Conservation (phyloP, 1,140 invertebrate species). For the Drosophila jambulina region DNA sequence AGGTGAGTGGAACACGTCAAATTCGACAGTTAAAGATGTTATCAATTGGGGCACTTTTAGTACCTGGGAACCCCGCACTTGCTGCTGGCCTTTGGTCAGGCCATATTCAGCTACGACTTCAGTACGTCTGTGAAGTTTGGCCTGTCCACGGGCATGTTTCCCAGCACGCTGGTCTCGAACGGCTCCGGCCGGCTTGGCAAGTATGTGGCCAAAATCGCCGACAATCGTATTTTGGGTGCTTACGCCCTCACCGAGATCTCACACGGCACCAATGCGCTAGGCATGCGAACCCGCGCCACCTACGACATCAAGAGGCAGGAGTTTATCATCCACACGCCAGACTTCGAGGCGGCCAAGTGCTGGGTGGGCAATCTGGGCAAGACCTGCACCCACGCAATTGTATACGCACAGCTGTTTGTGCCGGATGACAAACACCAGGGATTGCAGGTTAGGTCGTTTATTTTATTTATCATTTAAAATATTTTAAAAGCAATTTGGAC, state of each 20-base stretch:
- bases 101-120: conserved; percentile 90
- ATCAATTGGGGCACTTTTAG: conserved; percentile 76
- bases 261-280: conserved; percentile 94
- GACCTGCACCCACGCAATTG: conserved; percentile 93
- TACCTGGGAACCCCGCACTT: conserved; percentile 85
- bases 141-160: conserved; percentile 87
- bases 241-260: conserved; percentile 95
- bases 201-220: conserved; percentile 87
- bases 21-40: background rate
- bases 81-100: conserved; percentile 85
- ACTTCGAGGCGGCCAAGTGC: conserved; percentile 94
- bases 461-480: no score
- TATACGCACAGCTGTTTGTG: conserved; percentile 94
- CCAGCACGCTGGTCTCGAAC: conserved; percentile 86
- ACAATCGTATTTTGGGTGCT: conserved; percentile 88
- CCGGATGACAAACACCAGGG: conserved; percentile 91
- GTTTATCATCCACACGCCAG: conserved; percentile 93
- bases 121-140: conserved; percentile 88
- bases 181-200: conserved; percentile 88
- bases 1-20: conserved; percentile 84
- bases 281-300: conserved; percentile 93
- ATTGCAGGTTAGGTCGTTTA: conserved; percentile 86
- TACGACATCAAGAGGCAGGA: conserved; percentile 91
- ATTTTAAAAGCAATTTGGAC: no score
- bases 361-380: conserved; percentile 90